Percentiles rank a stretch among this genome's conserved stretches.
phyloP scores from a whole-genome alignment of 2,797 vertebrate species.

The Erpetoichthys calabaricus region DNA sequence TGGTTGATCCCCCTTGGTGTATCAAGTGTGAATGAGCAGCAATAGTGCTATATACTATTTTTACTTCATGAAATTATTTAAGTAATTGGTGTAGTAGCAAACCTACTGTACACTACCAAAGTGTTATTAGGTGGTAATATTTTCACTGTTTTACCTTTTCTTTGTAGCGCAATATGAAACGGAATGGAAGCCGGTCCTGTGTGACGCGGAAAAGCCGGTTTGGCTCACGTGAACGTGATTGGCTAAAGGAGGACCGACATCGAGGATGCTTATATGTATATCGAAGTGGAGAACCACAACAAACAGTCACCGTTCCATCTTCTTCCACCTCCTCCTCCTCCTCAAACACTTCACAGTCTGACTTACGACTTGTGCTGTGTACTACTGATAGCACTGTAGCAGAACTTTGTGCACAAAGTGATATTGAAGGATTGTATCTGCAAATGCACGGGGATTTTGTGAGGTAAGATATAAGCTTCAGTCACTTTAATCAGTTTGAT shows the following conservation, averaged over 20 bases:
- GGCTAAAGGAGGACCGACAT: slow-evolving; percentile 70
- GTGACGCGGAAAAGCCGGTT: slow-evolving; percentile 69
- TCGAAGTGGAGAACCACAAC: slow-evolving; percentile 43
- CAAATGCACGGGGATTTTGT: slow-evolving; percentile 86
- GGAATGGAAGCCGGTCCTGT: slow-evolving; percentile 69
- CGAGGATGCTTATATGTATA: slow-evolving; percentile 80
- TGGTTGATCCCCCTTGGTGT: no score
- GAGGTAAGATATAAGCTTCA: slow-evolving; percentile 49
- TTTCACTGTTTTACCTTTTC: no score
- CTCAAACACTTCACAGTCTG: slow-evolving; percentile 43
- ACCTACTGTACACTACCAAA: no score
- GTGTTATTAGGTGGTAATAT: no score
- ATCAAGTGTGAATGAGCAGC: no score
- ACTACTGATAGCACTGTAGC: slow-evolving; percentile 71
- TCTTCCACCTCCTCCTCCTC: slow-evolving; percentile 39
- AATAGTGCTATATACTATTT: no score
- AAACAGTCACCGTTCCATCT: slow-evolving; percentile 35
- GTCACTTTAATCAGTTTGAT: no score
- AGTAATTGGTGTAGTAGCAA: no score
- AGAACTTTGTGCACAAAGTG: slow-evolving; percentile 72
- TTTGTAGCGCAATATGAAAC: slow-evolving; percentile 77
- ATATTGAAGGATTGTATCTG: slow-evolving; percentile 61
- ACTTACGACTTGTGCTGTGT: slow-evolving; percentile 78
- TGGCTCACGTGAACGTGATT: slow-evolving; percentile 81
- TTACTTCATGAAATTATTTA: no score